Percentiles rank a stretch among this genome's conserved stretches.
phyloP scores from a whole-genome alignment of 1,140 invertebrate genomes.

The Drosophila orena region DNA sequence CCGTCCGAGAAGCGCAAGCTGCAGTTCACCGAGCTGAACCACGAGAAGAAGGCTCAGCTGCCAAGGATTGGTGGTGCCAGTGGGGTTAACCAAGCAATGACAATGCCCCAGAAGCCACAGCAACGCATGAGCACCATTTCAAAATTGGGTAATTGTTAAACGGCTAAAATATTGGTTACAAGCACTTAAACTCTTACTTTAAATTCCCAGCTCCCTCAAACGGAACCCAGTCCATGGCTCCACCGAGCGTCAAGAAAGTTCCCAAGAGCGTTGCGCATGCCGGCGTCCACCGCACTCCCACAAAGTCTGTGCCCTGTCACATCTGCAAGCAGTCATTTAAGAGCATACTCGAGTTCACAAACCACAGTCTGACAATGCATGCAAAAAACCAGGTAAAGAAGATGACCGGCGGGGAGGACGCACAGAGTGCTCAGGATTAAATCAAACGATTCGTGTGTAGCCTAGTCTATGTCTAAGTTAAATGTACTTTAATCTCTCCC shows the following conservation, averaged over 20 bases:
- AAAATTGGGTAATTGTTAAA: conserved; percentile 16
- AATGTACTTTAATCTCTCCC: conserved; percentile 53
- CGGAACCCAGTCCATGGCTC: conserved; percentile 34
- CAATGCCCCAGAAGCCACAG: conserved; percentile 8
- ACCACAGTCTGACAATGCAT: conserved; percentile 65
- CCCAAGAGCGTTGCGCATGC: conserved; percentile 66
- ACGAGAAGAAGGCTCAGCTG: conserved; percentile 70
- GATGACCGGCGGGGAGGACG: conserved; percentile 12
- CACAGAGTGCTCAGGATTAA: conserved; percentile 70
- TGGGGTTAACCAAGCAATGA: background rate
- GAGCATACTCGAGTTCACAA: conserved; percentile 74
- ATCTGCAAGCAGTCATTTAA: conserved; percentile 73
- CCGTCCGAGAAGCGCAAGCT: conserved; percentile 74
- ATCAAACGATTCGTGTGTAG: conserved; percentile 46
- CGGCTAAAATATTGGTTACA: too few relatives aligned
- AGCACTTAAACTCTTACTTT: background rate
- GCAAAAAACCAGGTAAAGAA: conserved; percentile 32
- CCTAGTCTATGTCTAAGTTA: conserved; percentile 51
- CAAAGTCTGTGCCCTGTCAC: conserved; percentile 70
- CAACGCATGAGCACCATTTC: conserved; percentile 11
- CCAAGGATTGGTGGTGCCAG: conserved; percentile 40
- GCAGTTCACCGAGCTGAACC: conserved; percentile 71
- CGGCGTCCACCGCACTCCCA: conserved; percentile 73
- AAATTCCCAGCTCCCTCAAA: conserved; percentile 6
- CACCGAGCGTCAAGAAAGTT: conserved; percentile 52